Conservation (phyloP, 2,797 vertebrate species). For the Malurus leucopterus region DNA sequence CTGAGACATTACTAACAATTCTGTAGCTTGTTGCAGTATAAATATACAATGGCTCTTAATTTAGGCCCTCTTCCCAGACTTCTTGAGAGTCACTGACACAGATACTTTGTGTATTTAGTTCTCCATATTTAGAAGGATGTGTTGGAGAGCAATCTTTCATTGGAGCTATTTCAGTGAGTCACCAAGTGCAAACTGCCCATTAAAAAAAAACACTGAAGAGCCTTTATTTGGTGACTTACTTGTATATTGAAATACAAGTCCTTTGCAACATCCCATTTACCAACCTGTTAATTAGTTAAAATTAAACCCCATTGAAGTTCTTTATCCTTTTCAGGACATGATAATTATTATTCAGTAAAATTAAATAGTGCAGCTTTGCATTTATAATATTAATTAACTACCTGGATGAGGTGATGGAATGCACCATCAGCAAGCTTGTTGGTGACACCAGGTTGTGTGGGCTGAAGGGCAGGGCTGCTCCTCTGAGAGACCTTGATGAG, state of each 20-base stretch:
- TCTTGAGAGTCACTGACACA: neutral
- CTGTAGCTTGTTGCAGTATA: neutral
- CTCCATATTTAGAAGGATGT: conserved; percentile 3
- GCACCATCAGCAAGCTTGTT: neutral
- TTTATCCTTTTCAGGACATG: neutral
- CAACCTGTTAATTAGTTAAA: conserved; percentile 33
- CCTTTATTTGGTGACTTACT: neutral
- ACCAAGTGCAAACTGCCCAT: neutral
- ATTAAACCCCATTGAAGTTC: neutral
- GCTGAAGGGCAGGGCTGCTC: neutral
- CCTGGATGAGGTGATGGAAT: neutral
- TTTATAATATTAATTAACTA: neutral
- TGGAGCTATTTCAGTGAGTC: conserved; percentile 9
- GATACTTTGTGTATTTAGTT: neutral
- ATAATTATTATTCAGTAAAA: neutral
- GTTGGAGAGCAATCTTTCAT: neutral
- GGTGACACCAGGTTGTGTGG: neutral
- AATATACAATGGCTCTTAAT: neutral
- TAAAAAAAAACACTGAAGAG: neutral
- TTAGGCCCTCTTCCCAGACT: conserved; percentile 1
- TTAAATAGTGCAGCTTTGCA: neutral
- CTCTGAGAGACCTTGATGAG: neutral
- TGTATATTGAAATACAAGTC: neutral
- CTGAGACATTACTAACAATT: neutral
- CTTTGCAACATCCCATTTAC: neutral